Conservation (phyloP, 2,113 vertebrate genomes). For the Hippocampus comes region DNA sequence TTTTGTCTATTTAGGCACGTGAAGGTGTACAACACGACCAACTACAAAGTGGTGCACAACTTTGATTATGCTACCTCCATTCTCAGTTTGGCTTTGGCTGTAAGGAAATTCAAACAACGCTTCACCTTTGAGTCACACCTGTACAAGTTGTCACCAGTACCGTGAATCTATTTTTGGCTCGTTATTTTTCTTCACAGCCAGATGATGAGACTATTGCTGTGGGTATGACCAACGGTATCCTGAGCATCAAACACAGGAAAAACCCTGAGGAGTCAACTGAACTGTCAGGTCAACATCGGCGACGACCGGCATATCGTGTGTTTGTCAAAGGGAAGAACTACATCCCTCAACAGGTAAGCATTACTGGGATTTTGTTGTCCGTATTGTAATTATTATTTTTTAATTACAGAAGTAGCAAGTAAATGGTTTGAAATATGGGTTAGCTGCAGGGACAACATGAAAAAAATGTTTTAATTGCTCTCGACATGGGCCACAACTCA, state of each 20-base stretch:
- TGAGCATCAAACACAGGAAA: constrained; percentile 90
- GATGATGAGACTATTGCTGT: constrained; percentile 86
- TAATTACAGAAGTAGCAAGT: neutral
- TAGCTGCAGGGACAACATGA: neutral
- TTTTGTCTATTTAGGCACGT: constrained; percentile 80
- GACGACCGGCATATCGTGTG: constrained; percentile 79
- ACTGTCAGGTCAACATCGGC: constrained; percentile 52
- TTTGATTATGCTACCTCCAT: constrained; percentile 90
- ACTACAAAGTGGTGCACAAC: constrained; percentile 93
- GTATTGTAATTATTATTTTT: neutral
- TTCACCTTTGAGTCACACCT: neutral
- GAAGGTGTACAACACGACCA: constrained; percentile 92
- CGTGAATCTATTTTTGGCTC: too few relatives aligned
- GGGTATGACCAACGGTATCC: constrained; percentile 92
- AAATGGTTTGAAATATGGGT: neutral
- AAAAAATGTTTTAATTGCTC: neutral
- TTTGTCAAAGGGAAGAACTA: constrained; percentile 89
- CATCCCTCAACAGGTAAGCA: constrained; percentile 80
- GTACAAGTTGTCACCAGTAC: neutral
- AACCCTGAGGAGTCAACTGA: constrained; percentile 73
- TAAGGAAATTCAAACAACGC: constrained; percentile 67
- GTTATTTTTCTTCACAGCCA: constrained; percentile 71
- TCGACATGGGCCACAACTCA: neutral
- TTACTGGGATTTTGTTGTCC: neutral
- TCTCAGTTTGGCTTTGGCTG: constrained; percentile 88